Evolutionary conservation across 2,888 invertebrate species (phyloP), one percentile per base, ranked within the genome.

Genomic region (Sisyra terminalis): DNA sequence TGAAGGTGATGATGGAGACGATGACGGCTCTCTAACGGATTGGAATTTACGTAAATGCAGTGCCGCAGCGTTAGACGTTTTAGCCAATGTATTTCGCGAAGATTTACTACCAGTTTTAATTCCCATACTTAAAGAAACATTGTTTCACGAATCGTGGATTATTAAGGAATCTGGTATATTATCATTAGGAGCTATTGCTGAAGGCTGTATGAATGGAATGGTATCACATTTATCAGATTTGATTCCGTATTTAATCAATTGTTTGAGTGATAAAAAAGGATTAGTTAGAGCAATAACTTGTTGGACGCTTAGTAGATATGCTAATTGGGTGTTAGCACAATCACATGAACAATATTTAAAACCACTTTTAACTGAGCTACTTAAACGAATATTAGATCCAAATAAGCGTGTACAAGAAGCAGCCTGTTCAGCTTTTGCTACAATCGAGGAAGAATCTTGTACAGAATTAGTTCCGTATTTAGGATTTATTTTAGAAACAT

Each of bases 31-130:
- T 15, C 67, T 88, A 16, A 86, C 88, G 2, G 93, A 93, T 60
- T 98, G 97, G 97, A 98, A 96, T 66, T 71, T 98, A 52, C 78
- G 94, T 54, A 96, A 98, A 66, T 98, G 98, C 60, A 93, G 94
- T 53, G 98, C 98, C 0, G 97, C 98, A 18, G 96, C 96, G 0
- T 69, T 98, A 43, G 98, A 98, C 66, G 89, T 94, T 40, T 65
- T 99, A 43, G 93, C 98, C 32, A 88, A 92, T 60, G 93, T 97
- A 43, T 99, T 97, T 61, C 79, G 85, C 24, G 93, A 94, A 47
- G 92, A 93, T 48, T 73, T 98, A 46, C 70, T 97, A 52, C 88
- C 89, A 0, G 80, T 92, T 46, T 73, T 98, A 29, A 73, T 98
- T 53, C 97, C 97, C 6, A 89, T 94, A 54, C 71, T 99, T 8